phyloP scores from a whole-genome alignment of 2,888 invertebrate genomes.

The Philereme vetulata region DNA sequence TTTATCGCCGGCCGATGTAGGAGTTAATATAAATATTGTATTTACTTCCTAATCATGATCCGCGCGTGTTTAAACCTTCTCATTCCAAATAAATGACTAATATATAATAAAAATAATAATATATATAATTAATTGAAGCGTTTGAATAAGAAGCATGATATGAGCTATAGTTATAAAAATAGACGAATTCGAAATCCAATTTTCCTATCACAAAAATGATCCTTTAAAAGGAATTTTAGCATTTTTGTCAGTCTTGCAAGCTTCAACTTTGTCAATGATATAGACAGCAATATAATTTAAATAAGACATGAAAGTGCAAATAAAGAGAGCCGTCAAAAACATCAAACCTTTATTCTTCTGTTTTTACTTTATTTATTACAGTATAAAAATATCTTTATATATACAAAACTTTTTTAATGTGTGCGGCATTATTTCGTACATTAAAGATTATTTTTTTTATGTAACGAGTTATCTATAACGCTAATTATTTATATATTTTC shows the following conservation, averaged over 20 bases:
- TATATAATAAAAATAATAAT: background rate
- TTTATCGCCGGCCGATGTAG: too few relatives aligned
- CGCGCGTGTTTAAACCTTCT: slow-evolving; percentile 41
- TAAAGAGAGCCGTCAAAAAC: slow-evolving; percentile 10
- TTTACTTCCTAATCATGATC: slow-evolving; percentile 41
- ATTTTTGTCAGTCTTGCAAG: slow-evolving; percentile 76
- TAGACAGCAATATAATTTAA: slow-evolving; percentile 25
- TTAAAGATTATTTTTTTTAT: background rate
- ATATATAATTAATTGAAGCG: background rate
- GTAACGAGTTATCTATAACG: background rate
- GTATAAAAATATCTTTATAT: slow-evolving; percentile 17
- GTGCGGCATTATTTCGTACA: slow-evolving; percentile 3
- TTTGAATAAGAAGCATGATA: slow-evolving; percentile 19
- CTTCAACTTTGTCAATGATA: slow-evolving; percentile 64
- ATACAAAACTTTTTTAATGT: slow-evolving; percentile 4
- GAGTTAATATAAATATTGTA: background rate
- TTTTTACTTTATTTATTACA: slow-evolving; percentile 9
- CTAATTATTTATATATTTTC: background rate
- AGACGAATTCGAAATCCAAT: slow-evolving; percentile 64
- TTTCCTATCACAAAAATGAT: slow-evolving; percentile 63
- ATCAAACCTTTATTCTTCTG: slow-evolving; percentile 7
- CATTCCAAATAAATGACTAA: slow-evolving; percentile 28
- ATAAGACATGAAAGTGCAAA: slow-evolving; percentile 31
- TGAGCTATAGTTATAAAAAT: slow-evolving; percentile 63
- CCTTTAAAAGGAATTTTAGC: slow-evolving; percentile 73